Percentiles rank a stretch among this genome's conserved stretches.
Evolutionary conservation across 2,797 vertebrate genomes (phyloP).

Genomic region (Mormyrus proboscirostris): DNA sequence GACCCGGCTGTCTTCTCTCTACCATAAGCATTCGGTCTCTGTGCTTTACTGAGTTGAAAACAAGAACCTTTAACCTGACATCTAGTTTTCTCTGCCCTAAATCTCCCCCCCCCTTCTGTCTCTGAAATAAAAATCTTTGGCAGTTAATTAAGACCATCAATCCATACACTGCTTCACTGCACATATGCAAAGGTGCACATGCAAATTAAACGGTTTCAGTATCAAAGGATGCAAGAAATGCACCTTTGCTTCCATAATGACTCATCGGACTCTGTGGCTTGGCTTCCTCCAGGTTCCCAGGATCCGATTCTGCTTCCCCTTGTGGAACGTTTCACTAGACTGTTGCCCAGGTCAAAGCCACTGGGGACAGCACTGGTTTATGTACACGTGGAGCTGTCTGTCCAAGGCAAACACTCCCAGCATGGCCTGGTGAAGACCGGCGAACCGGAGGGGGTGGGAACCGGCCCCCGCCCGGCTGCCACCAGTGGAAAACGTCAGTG

Average conservation of each 20-base stretch:
- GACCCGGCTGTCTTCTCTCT: neutral
- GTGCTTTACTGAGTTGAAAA: neutral
- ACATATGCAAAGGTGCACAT: conserved; percentile 3
- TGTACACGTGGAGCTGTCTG: conserved; percentile 9
- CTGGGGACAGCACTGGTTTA: neutral
- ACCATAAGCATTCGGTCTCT: neutral
- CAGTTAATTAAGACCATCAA: neutral
- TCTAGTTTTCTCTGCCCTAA: neutral
- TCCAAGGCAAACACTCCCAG: conserved; percentile 7
- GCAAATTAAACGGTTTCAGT: neutral
- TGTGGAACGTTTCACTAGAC: neutral
- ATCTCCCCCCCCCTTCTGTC: neutral
- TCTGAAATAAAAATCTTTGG: neutral
- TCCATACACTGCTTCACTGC: neutral
- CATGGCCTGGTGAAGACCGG: neutral
- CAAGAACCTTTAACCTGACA: neutral
- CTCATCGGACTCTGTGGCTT: neutral
- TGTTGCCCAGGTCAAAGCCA: neutral
- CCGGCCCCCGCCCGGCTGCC: neutral
- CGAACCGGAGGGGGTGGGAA: neutral
- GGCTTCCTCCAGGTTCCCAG: neutral
- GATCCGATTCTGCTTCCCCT: neutral
- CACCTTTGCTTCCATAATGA: neutral
- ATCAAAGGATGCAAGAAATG: neutral
- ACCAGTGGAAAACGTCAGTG: neutral